A percentile compares a stretch with the other conserved stretches of the same genome.
These are phyloP conservation scores for Ectropis crepuscularia DNA, from an alignment of 2,888 invertebrate genomes.

Conservation along the genomic window DNA sequence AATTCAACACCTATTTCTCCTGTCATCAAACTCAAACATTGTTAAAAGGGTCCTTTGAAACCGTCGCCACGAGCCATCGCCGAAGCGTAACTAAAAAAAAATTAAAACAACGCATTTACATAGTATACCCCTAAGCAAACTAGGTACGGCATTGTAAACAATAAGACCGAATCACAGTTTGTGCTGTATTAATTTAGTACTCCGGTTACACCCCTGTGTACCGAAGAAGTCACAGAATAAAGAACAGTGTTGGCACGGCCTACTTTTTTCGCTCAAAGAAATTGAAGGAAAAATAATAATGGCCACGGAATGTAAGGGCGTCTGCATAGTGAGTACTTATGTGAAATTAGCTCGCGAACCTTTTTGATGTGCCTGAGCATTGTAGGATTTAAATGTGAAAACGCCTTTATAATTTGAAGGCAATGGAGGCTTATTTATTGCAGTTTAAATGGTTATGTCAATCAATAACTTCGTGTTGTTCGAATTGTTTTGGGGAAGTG, in stretches of 20 bases:
- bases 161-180: slow-evolving; percentile 73
- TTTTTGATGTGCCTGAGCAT: slow-evolving; percentile 80
- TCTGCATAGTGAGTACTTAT: slow-evolving; percentile 74
- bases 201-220: slow-evolving; percentile 76
- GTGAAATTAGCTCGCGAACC: slow-evolving; percentile 79
- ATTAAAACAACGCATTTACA: slow-evolving; percentile 76
- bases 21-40: slow-evolving; percentile 39
- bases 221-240: slow-evolving; percentile 46
- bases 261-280: slow-evolving; percentile 71
- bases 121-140: slow-evolving; percentile 78
- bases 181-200: slow-evolving; percentile 80
- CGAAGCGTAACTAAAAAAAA: slow-evolving; percentile 72
- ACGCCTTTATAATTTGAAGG: slow-evolving; percentile 74
- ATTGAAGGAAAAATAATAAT: slow-evolving; percentile 78
- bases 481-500: slow-evolving; percentile 7
- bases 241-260: slow-evolving; percentile 52
- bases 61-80: slow-evolving; percentile 78
- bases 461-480: slow-evolving; percentile 37
- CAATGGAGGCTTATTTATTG: slow-evolving; percentile 56
- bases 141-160: slow-evolving; percentile 72
- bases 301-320: slow-evolving; percentile 72
- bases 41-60: slow-evolving; percentile 30
- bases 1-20: slow-evolving; percentile 21
- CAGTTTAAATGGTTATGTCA: slow-evolving; percentile 48
- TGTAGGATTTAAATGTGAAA: slow-evolving; percentile 71